phyloP scores from a whole-genome alignment of 2,888 invertebrate genomes.

The Drosophila affinis region DNA sequence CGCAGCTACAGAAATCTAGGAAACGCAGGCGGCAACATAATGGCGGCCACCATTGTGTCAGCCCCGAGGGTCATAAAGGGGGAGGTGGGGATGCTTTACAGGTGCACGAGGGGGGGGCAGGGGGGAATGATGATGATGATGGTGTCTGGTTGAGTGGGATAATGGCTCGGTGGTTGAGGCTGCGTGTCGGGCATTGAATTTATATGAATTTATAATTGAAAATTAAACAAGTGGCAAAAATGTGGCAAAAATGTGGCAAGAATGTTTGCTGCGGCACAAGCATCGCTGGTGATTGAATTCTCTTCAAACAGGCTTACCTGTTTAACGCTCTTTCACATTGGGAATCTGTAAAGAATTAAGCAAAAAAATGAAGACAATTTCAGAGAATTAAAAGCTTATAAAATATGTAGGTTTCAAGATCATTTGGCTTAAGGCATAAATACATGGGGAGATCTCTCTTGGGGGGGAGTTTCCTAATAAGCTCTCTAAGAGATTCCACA shows the following conservation, averaged over 20 bases:
- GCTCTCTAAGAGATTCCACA: neutral
- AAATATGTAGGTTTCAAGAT: too few relatives aligned
- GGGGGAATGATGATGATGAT: neutral
- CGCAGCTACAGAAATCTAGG: conserved; percentile 43
- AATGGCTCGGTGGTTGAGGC: conserved; percentile 26
- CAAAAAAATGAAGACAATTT: neutral
- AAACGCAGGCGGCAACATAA: conserved; percentile 44
- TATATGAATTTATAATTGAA: conserved; percentile 71
- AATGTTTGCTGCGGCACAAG: neutral
- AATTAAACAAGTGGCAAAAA: conserved; percentile 44
- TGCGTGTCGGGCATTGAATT: conserved; percentile 41
- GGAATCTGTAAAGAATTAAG: neutral
- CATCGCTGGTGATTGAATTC: conserved; percentile 10
- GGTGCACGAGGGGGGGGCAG: neutral
- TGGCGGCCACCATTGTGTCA: conserved; percentile 30
- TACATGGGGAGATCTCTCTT: neutral
- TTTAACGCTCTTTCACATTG: neutral
- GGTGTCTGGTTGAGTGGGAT: conserved; percentile 18
- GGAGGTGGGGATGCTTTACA: neutral
- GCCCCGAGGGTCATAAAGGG: neutral
- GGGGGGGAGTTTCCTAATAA: neutral
- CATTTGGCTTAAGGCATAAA: neutral
- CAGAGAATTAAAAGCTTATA: neutral
- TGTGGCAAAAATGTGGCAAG: neutral
- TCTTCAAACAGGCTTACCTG: conserved; percentile 7